Conservation (phyloP, 2,888 invertebrate species). For the Gryllus longicercus region DNA sequence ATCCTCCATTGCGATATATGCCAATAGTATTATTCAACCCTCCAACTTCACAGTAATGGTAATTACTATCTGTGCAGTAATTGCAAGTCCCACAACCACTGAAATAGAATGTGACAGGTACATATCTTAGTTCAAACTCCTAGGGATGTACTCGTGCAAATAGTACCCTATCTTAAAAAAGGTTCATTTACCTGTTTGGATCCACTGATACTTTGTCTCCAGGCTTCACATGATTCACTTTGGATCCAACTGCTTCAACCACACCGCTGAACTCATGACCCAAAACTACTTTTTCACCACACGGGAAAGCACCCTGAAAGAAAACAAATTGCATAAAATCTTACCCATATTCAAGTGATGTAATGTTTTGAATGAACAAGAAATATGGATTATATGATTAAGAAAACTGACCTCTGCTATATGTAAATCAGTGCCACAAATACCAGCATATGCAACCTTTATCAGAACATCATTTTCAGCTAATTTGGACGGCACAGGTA, state of each 20-base stretch:
- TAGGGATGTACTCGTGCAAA: no score
- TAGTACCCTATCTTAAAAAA: no score
- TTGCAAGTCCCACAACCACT: conserved; percentile 62
- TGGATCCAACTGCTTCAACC: conserved; percentile 56
- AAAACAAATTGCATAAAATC: conserved; percentile 26
- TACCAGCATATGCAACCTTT: conserved; percentile 63
- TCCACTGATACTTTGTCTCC: conserved; percentile 68
- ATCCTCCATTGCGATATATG: conserved; percentile 64
- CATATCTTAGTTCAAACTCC: no score
- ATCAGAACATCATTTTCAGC: conserved; percentile 61
- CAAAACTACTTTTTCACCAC: conserved; percentile 55
- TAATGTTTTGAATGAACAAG: no score
- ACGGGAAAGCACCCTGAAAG: conserved; percentile 63
- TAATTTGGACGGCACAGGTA: conserved; percentile 52
- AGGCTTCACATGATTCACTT: conserved; percentile 54
- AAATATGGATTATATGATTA: background rate
- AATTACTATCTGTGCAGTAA: conserved; percentile 59
- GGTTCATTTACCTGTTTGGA: conserved; percentile 57
- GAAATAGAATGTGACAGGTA: conserved; percentile 32
- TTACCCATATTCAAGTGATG: background rate
- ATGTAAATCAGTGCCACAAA: conserved; percentile 72
- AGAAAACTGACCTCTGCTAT: conserved; percentile 58
- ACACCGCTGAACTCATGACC: conserved; percentile 70
- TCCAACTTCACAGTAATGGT: conserved; percentile 61
- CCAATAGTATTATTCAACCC: conserved; percentile 64